Percentiles rank a stretch among this genome's conserved stretches.
Evolutionary conservation across 1,140 invertebrate genomes (phyloP).

Genomic region (Euura saliciscinereae): DNA sequence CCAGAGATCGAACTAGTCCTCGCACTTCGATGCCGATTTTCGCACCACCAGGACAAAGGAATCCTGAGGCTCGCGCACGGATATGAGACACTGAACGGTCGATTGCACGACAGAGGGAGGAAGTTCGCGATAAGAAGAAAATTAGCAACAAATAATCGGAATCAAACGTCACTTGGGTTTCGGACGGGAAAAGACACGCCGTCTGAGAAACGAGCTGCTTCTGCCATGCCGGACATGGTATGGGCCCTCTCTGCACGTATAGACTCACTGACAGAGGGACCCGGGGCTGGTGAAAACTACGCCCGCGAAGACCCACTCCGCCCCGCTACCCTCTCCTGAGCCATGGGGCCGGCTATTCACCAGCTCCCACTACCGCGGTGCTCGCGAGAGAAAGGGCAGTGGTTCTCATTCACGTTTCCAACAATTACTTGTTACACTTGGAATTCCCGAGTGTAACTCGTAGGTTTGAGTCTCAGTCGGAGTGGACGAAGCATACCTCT

Average conservation of each 20-base stretch:
- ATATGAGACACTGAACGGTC: too few relatives aligned
- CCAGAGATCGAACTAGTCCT: background rate
- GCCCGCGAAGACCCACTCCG: slow-evolving; percentile 34
- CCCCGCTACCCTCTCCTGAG: slow-evolving; percentile 29
- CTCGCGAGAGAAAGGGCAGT: slow-evolving; percentile 56
- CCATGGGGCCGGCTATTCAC: slow-evolving; percentile 12
- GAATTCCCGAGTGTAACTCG: too few relatives aligned
- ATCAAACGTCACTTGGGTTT: background rate
- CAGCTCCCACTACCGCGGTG: slow-evolving; percentile 36
- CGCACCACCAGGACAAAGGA: too few relatives aligned
- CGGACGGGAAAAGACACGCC: background rate
- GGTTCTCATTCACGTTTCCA: slow-evolving; percentile 35
- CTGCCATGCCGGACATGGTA: slow-evolving; percentile 3
- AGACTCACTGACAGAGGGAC: slow-evolving; percentile 44
- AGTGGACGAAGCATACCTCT: too few relatives aligned
- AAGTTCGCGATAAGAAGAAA: too few relatives aligned
- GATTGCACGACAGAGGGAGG: too few relatives aligned
- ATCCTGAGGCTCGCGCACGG: too few relatives aligned
- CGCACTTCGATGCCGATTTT: too few relatives aligned
- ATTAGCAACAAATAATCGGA: background rate
- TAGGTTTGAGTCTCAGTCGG: too few relatives aligned
- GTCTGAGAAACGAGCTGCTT: background rate
- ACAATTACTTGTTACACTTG: too few relatives aligned
- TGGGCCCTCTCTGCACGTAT: slow-evolving; percentile 1
- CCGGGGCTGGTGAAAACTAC: slow-evolving; percentile 48